phyloP scores from a whole-genome alignment of 2,113 vertebrate species.

The Cavia aperea region DNA sequence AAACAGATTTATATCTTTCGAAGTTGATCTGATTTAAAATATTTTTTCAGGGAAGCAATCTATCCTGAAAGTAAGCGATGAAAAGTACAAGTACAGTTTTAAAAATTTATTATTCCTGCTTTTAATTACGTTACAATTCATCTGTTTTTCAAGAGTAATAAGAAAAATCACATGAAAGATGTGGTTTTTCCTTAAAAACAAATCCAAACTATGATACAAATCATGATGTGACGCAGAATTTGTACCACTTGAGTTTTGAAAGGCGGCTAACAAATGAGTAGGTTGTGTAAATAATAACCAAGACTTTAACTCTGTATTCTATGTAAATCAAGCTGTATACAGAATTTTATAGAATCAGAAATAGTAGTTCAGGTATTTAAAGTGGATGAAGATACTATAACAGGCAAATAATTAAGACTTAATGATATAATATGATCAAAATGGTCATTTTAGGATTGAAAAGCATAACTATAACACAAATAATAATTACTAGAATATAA shows the following conservation, averaged over 20 bases:
- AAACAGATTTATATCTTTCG: neutral
- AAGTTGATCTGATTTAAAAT: neutral
- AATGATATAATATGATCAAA: neutral
- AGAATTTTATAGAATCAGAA: neutral
- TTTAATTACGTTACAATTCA: slow-evolving; percentile 4
- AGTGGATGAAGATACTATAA: neutral
- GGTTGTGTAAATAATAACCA: slow-evolving; percentile 10
- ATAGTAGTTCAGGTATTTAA: neutral
- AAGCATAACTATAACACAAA: neutral
- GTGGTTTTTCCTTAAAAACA: slow-evolving; percentile 16
- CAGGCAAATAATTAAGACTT: neutral
- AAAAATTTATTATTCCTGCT: slow-evolving; percentile 2
- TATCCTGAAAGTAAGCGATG: neutral
- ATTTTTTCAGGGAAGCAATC: slow-evolving; percentile 25
- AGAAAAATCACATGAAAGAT: slow-evolving; percentile 52
- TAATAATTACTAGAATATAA: neutral
- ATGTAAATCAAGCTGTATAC: neutral
- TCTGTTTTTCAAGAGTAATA: slow-evolving; percentile 28
- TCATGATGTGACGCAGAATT: slow-evolving; percentile 1
- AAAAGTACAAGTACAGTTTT: neutral
- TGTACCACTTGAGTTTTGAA: neutral
- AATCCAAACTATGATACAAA: slow-evolving; percentile 31
- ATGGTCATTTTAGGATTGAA: neutral
- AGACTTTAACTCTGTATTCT: neutral
- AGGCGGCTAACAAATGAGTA: slow-evolving; percentile 3